Evolutionary conservation across 64 coral and sea anemone genomes (phyloP).

Genomic region (Hydrozoanthus tunicans): DNA sequence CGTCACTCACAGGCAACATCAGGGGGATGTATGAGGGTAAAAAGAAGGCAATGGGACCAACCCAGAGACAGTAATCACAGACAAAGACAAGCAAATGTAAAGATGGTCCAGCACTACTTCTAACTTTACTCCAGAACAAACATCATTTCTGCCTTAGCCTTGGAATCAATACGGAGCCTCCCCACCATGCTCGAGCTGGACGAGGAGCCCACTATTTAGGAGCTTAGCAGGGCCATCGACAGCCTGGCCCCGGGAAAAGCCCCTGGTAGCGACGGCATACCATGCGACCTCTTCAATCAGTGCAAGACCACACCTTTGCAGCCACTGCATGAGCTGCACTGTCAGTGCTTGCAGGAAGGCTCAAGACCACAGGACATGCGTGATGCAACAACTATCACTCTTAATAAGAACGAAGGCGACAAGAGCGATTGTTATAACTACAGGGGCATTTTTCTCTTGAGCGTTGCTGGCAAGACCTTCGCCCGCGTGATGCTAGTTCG

Average conservation of each 20-base stretch:
- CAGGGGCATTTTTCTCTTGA: background rate
- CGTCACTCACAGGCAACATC: too few relatives aligned
- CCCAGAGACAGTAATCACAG: background rate
- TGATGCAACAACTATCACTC: background rate
- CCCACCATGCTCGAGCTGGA: background rate
- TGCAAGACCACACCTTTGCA: constrained; percentile 20
- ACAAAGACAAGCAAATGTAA: constrained; percentile 22
- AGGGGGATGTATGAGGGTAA: background rate
- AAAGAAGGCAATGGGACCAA: constrained; percentile 39
- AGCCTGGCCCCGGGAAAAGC: background rate
- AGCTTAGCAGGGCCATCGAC: constrained; percentile 27
- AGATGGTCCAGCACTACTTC: constrained; percentile 59
- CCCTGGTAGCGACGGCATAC: background rate
- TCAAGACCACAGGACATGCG: too few relatives aligned
- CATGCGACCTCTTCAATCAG: constrained; percentile 40
- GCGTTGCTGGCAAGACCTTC: background rate
- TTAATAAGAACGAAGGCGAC: constrained; percentile 7
- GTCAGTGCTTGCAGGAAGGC: background rate
- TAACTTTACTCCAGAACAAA: constrained; percentile 45
- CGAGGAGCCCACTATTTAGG: background rate
- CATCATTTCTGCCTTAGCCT: background rate
- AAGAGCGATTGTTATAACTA: too few relatives aligned
- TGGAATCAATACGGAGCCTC: constrained; percentile 7
- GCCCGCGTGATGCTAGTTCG: background rate
- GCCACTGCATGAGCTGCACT: constrained; percentile 13